Evolutionary conservation across 2,888 invertebrate species (phyloP).

Genomic region (Apamea epomidion): DNA sequence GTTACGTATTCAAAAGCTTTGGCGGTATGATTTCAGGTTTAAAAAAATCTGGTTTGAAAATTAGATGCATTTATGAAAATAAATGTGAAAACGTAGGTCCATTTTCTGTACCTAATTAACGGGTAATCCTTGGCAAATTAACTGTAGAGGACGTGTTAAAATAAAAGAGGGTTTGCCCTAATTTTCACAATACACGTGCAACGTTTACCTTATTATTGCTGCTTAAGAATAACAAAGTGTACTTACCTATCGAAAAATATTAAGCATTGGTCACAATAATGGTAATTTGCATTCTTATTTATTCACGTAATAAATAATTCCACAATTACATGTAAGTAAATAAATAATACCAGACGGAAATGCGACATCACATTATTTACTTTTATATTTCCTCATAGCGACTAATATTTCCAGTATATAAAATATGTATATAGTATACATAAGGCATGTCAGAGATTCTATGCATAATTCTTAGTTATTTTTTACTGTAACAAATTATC

Average conservation of each 20-base stretch:
- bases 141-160: constrained; percentile 9
- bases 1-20: constrained; percentile 13
- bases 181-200: neutral
- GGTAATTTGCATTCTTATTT: constrained; percentile 8
- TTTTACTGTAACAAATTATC: constrained; percentile 10
- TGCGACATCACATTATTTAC: constrained; percentile 22
- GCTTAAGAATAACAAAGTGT: neutral
- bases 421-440: neutral
- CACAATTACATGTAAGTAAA: constrained; percentile 28
- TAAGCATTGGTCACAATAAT: neutral
- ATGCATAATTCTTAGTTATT: neutral
- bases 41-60: neutral
- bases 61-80: constrained; percentile 3
- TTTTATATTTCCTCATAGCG: constrained; percentile 41
- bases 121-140: constrained; percentile 7
- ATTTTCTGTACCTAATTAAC: neutral
- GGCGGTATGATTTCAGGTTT: neutral
- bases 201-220: neutral
- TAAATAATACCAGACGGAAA: constrained; percentile 25
- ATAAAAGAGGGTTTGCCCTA: constrained; percentile 4
- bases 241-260: neutral
- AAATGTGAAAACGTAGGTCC: neutral
- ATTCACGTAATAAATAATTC: constrained; percentile 31
- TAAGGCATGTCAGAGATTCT: constrained; percentile 18
- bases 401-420: constrained; percentile 14